Conservation (phyloP, 2,888 invertebrate genomes). For the Oligia latruncula region DNA sequence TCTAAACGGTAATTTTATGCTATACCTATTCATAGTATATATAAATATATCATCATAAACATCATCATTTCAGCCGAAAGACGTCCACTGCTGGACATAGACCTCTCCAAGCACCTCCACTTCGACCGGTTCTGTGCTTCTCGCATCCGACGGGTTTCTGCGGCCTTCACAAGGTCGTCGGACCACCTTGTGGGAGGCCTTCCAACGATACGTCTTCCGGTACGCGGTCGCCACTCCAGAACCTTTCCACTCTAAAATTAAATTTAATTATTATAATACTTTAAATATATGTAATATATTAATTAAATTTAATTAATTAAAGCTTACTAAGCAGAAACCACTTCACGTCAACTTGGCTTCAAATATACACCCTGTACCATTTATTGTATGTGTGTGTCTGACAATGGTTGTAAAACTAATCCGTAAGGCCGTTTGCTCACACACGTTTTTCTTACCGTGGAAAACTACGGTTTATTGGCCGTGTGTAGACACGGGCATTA, state of each 20-base stretch:
- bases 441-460: neutral
- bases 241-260: too few relatives aligned
- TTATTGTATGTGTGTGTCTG: slow-evolving; percentile 74
- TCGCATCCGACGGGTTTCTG: too few relatives aligned
- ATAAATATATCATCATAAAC: too few relatives aligned
- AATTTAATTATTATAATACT: too few relatives aligned
- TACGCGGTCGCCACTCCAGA: too few relatives aligned
- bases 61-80: too few relatives aligned
- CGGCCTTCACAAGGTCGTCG: too few relatives aligned
- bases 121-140: too few relatives aligned
- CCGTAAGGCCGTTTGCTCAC: neutral
- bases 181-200: too few relatives aligned
- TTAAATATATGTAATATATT: neutral
- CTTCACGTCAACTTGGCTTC: slow-evolving; percentile 7
- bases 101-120: too few relatives aligned
- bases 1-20: neutral
- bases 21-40: neutral
- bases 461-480: neutral
- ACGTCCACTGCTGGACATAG: too few relatives aligned
- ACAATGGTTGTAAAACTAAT: slow-evolving; percentile 71
- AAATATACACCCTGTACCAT: slow-evolving; percentile 50
- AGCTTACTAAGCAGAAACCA: slow-evolving; percentile 22
- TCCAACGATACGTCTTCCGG: too few relatives aligned
- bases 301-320: slow-evolving; percentile 12
- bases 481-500: neutral